These are phyloP conservation scores for Dissostichus mawsoni DNA, from an alignment of 2,113 vertebrate genomes.

Conservation along the genomic window DNA sequence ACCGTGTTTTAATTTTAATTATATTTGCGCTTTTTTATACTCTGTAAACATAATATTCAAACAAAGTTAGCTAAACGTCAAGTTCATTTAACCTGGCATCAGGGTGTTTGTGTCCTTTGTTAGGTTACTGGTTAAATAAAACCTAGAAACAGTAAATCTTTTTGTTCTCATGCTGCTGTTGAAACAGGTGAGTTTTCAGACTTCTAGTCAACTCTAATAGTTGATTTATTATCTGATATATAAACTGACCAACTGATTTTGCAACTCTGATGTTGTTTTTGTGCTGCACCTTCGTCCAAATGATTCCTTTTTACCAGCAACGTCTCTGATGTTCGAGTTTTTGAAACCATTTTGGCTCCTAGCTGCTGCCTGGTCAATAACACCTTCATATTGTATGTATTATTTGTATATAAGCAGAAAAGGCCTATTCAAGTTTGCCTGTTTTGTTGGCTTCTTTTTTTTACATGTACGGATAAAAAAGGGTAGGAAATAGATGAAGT, in stretches of 20 bases:
- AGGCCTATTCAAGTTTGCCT: not conserved
- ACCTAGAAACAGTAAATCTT: too few species aligned
- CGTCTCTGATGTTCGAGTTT: not conserved
- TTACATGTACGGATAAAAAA: not conserved
- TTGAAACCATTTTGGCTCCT: slow-evolving; percentile 4
- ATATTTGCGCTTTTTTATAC: not conserved
- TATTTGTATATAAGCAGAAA: not conserved
- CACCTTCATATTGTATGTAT: not conserved
- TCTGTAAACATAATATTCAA: not conserved
- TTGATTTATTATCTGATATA: too few species aligned
- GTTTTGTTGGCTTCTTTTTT: not conserved
- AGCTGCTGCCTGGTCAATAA: too few species aligned
- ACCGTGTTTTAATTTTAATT: not conserved
- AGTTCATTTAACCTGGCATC: not conserved
- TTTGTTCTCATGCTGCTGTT: too few species aligned
- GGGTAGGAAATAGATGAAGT: not conserved
- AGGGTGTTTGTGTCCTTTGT: not conserved
- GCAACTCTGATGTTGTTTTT: not conserved
- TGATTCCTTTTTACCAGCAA: slow-evolving; percentile 6
- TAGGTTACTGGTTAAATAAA: not conserved
- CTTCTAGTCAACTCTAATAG: too few species aligned
- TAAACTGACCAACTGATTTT: not conserved
- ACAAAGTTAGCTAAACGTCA: not conserved
- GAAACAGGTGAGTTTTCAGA: too few species aligned
- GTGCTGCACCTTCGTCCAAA: not conserved